phyloP scores from a whole-genome alignment of 2,888 invertebrate species.

The Celastrina argiolus region DNA sequence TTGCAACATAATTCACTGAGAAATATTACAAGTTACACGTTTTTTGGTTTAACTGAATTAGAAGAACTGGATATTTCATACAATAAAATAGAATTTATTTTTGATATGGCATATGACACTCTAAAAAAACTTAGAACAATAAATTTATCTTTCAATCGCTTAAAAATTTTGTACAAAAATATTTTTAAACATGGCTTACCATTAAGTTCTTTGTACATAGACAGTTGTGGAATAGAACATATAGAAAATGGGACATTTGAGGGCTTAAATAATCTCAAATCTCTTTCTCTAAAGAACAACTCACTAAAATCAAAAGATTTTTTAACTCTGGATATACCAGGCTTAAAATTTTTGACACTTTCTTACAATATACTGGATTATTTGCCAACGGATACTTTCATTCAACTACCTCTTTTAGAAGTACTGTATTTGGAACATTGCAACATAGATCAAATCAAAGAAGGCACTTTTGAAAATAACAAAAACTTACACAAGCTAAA shows the following conservation, averaged over 20 bases:
- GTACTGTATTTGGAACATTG: conserved; percentile 84
- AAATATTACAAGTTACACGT: conserved; percentile 84
- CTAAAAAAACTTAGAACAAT: conserved; percentile 86
- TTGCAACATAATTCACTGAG: conserved; percentile 85
- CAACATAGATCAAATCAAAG: conserved; percentile 82
- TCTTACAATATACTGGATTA: conserved; percentile 88
- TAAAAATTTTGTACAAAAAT: conserved; percentile 83
- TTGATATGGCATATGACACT: conserved; percentile 85
- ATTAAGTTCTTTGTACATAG: conserved; percentile 83
- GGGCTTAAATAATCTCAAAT: conserved; percentile 86
- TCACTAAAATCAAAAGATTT: conserved; percentile 82
- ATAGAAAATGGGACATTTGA: conserved; percentile 87
- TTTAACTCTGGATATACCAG: conserved; percentile 84
- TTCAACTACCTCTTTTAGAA: conserved; percentile 87
- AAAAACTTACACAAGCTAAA: conserved; percentile 85
- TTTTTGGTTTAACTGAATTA: conserved; percentile 85
- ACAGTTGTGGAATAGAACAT: conserved; percentile 84
- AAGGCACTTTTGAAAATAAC: conserved; percentile 84
- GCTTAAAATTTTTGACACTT: conserved; percentile 83
- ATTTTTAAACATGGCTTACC: conserved; percentile 88
- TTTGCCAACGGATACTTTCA: conserved; percentile 83
- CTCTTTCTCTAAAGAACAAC: conserved; percentile 87
- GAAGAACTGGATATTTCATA: conserved; percentile 88
- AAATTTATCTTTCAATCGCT: conserved; percentile 87
- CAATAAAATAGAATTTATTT: conserved; percentile 83